Evolutionary conservation across 2,888 invertebrate species (phyloP).

Genomic region (Molanna angustata): DNA sequence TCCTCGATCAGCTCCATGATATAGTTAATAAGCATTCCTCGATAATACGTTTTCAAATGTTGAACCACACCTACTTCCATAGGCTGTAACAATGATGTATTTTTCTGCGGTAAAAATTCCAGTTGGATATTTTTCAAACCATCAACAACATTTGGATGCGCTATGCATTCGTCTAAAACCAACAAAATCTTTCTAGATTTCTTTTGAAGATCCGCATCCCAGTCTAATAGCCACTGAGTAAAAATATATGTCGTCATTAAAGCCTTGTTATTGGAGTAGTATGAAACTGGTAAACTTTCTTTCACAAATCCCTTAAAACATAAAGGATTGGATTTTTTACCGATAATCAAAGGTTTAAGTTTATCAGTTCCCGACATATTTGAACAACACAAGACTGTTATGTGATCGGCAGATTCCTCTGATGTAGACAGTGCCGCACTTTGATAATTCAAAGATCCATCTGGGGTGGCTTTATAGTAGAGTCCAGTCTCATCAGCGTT

Average conservation of each 20-base stretch:
- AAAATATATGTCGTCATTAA: constrained; percentile 25
- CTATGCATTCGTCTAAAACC: constrained; percentile 28
- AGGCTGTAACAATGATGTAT: constrained; percentile 23
- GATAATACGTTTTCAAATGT: constrained; percentile 26
- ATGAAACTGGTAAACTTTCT: constrained; percentile 25
- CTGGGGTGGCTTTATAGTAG: constrained; percentile 33
- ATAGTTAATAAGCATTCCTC: constrained; percentile 29
- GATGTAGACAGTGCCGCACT: too few relatives aligned
- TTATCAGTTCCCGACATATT: constrained; percentile 35
- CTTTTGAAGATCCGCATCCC: constrained; percentile 28
- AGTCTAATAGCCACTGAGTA: constrained; percentile 17
- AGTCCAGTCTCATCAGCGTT: constrained; percentile 31
- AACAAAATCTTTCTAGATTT: constrained; percentile 29
- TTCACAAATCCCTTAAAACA: neutral
- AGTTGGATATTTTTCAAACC: constrained; percentile 29
- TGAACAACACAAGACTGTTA: constrained; percentile 33
- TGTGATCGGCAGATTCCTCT: too few relatives aligned
- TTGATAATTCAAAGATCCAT: constrained; percentile 32
- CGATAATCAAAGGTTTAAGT: constrained; percentile 32
- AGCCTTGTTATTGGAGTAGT: constrained; percentile 28
- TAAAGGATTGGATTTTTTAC: constrained; percentile 27
- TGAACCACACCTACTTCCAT: constrained; percentile 24
- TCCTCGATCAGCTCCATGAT: constrained; percentile 28
- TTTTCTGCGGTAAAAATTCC: constrained; percentile 28
- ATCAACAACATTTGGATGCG: constrained; percentile 25